phyloP scores from a whole-genome alignment of 2,888 invertebrate species.

The Drosophila limbata region DNA sequence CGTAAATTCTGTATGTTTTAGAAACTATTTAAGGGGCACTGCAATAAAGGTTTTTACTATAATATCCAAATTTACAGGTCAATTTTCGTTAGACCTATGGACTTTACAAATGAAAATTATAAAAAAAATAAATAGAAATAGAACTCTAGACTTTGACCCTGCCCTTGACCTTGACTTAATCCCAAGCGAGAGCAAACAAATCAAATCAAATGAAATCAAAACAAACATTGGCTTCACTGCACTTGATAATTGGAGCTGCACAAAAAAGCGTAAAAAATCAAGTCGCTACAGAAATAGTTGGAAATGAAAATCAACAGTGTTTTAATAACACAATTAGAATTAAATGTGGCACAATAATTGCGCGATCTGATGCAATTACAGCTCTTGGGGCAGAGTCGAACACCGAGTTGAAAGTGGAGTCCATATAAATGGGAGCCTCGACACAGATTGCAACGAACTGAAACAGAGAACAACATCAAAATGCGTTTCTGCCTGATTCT shows the following conservation, averaged over 20 bases:
- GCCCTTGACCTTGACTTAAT: background rate
- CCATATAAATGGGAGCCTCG: conserved; percentile 63
- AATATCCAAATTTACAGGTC: background rate
- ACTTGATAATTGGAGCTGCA: conserved; percentile 59
- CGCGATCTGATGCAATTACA: conserved; percentile 35
- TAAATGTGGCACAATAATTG: conserved; percentile 57
- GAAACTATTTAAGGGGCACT: conserved; percentile 1
- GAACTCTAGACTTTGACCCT: conserved; percentile 1
- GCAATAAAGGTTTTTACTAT: background rate
- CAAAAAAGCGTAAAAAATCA: conserved; percentile 8
- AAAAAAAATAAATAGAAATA: too few relatives aligned
- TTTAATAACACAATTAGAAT: conserved; percentile 55
- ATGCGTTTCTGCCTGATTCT: conserved; percentile 61
- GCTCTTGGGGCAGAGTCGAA: background rate
- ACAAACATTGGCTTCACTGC: conserved; percentile 48
- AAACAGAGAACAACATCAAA: conserved; percentile 19
- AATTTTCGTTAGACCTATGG: too few relatives aligned
- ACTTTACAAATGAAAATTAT: too few relatives aligned
- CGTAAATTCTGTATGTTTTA: background rate
- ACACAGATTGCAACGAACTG: conserved; percentile 42
- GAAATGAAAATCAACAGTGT: conserved; percentile 29
- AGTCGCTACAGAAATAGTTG: conserved; percentile 18
- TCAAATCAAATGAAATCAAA: conserved; percentile 8
- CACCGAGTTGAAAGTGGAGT: background rate
- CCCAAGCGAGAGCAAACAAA: background rate